Conservation (phyloP, 1,140 invertebrate species). For the Temnothorax longispinosus region DNA sequence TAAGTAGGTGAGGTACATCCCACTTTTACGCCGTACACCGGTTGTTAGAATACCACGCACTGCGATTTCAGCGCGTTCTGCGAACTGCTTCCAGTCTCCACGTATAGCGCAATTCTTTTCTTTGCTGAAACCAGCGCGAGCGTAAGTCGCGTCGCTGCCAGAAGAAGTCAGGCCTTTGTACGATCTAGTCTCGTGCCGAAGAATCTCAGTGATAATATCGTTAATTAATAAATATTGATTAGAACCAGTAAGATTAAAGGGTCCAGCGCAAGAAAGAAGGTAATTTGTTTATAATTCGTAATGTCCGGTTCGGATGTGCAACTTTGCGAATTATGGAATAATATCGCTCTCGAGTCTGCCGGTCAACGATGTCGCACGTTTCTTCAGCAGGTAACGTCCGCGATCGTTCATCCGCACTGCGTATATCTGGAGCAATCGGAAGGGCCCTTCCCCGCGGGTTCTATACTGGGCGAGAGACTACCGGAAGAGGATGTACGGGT, state of each 20-base stretch:
- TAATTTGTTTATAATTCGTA: background rate
- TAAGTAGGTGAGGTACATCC: constrained; percentile 49
- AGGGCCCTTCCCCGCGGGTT: constrained; percentile 80
- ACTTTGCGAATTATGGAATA: background rate
- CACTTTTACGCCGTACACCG: constrained; percentile 51
- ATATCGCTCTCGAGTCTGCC: background rate
- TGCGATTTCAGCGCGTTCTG: constrained; percentile 36
- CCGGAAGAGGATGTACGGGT: constrained; percentile 94
- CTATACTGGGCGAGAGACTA: constrained; percentile 89
- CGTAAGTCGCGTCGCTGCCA: background rate
- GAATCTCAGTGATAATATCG: background rate
- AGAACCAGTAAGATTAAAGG: too few relatives aligned
- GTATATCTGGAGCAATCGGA: constrained; percentile 81
- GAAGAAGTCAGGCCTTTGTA: background rate
- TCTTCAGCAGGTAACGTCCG: constrained; percentile 88
- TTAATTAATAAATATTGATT: background rate
- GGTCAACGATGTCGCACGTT: background rate
- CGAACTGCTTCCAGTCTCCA: constrained; percentile 24
- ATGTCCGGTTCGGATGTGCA: background rate
- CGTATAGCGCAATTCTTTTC: constrained; percentile 32
- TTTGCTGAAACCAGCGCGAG: background rate
- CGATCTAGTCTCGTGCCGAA: background rate
- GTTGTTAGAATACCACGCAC: constrained; percentile 42
- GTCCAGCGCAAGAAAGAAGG: background rate
- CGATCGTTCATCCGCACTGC: constrained; percentile 88